phyloP scores from a whole-genome alignment of 2,888 invertebrate species.

The Allophyes oxyacanthae region DNA sequence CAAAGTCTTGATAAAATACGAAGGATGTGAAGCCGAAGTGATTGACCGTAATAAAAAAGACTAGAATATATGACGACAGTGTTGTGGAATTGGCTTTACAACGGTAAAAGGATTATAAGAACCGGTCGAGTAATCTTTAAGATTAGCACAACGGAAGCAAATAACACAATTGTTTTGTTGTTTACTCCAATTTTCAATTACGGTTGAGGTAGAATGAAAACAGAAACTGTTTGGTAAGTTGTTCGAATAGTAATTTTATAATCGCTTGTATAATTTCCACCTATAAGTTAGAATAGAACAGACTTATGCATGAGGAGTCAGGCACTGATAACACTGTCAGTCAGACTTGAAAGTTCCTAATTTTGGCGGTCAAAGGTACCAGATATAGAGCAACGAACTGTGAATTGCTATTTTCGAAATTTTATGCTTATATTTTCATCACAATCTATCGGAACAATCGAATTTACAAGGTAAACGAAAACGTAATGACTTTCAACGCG shows the following conservation, averaged over 20 bases:
- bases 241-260: too few species aligned
- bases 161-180: constrained; percentile 29
- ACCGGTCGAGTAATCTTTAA: constrained; percentile 46
- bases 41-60: not conserved
- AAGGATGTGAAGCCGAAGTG: too few species aligned
- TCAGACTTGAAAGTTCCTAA: constrained; percentile 2
- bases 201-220: too few species aligned
- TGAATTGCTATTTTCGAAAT: constrained; percentile 34
- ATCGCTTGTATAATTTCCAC: too few species aligned
- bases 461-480: constrained; percentile 20
- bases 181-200: constrained; percentile 5
- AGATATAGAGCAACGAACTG: constrained; percentile 27
- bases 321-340: constrained; percentile 6
- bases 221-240: too few species aligned
- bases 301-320: constrained; percentile 11
- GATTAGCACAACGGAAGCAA: constrained; percentile 42
- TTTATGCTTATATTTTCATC: constrained; percentile 38
- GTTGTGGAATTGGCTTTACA: constrained; percentile 42
- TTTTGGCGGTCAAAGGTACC: constrained; percentile 33
- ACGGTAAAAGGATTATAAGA: constrained; percentile 48
- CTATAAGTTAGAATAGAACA: too few species aligned
- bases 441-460: constrained; percentile 26
- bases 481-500: not conserved
- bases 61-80: constrained; percentile 26
- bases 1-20: too few species aligned